Percentiles rank a stretch among this genome's conserved stretches.
Evolutionary conservation across 2,888 invertebrate genomes (phyloP).

Genomic region (Agrochola macilenta): DNA sequence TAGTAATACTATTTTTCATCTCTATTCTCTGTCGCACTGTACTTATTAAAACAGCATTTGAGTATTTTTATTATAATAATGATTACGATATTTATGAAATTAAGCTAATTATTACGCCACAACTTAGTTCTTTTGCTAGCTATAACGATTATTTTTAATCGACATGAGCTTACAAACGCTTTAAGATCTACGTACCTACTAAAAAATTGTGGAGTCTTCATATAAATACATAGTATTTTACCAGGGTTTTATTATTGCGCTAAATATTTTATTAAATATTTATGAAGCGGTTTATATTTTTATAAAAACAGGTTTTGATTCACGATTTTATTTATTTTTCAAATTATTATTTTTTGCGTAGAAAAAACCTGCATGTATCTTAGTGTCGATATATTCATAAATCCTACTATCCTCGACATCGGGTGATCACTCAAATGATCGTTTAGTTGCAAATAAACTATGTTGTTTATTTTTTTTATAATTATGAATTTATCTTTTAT

Average conservation of each 20-base stretch:
- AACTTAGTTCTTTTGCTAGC: constrained; percentile 78
- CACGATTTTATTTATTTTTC: constrained; percentile 21
- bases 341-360: constrained; percentile 25
- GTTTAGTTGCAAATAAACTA: constrained; percentile 43
- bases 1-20: constrained; percentile 13
- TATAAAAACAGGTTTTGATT: constrained; percentile 26
- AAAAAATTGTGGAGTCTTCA: constrained; percentile 61
- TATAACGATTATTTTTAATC: constrained; percentile 75
- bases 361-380: constrained; percentile 23
- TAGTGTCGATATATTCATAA: constrained; percentile 21
- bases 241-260: constrained; percentile 49
- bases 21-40: constrained; percentile 68
- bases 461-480: constrained; percentile 32
- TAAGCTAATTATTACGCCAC: constrained; percentile 62
- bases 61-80: constrained; percentile 68
- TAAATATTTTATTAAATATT: constrained; percentile 26
- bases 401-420: constrained; percentile 23
- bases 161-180: constrained; percentile 85
- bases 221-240: constrained; percentile 41
- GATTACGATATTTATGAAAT: constrained; percentile 53
- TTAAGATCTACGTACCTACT: constrained; percentile 74
- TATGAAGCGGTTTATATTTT: constrained; percentile 51
- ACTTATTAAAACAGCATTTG: constrained; percentile 68
- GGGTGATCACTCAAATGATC: constrained; percentile 29
- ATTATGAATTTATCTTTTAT: constrained; percentile 41